Percentiles rank a stretch among this genome's conserved stretches.
These are phyloP conservation scores for Pseudocheirus occidentalis DNA, from an alignment of 2,797 vertebrate genomes.

Conservation along the genomic window DNA sequence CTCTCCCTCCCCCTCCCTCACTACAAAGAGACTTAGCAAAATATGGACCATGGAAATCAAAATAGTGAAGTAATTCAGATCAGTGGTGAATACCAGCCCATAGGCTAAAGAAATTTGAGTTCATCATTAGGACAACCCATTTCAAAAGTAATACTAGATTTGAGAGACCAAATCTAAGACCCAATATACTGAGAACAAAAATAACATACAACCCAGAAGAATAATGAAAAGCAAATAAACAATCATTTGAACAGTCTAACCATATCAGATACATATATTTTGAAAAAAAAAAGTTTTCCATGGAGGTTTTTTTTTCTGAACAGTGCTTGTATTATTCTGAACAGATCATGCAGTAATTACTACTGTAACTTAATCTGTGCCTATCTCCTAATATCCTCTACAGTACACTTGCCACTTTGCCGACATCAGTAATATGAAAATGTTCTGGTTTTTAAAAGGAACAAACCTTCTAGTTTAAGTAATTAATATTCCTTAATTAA, in stretches of 20 bases:
- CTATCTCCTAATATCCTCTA: conserved; percentile 66
- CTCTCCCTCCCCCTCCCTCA: neutral
- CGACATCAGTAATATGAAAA: conserved; percentile 79
- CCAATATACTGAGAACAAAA: conserved; percentile 8
- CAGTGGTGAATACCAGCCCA: neutral
- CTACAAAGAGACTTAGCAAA: neutral
- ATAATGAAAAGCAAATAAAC: conserved; percentile 72
- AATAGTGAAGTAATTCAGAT: neutral
- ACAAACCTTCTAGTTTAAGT: conserved; percentile 93
- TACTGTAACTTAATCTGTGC: conserved; percentile 64
- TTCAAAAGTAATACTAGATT: neutral
- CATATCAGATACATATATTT: conserved; percentile 58
- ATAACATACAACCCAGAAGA: conserved; percentile 25
- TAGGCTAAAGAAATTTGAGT: neutral
- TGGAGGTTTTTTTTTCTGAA: conserved; percentile 40
- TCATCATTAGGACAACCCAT: neutral
- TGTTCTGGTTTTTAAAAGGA: conserved; percentile 89
- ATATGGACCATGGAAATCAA: neutral
- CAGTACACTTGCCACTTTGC: conserved; percentile 62
- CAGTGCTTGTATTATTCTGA: conserved; percentile 49
- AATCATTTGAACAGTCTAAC: conserved; percentile 66
- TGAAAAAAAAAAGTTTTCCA: conserved; percentile 57
- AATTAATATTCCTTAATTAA: conserved; percentile 99
- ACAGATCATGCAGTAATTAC: conserved; percentile 69
- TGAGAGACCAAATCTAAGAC: conserved; percentile 18